Percentiles rank a stretch among this genome's conserved stretches.
Conservation (phyloP, 30 jellyfish, hydroid and myxozoan genomes). For the Chrysaora quinquecirrha region DNA sequence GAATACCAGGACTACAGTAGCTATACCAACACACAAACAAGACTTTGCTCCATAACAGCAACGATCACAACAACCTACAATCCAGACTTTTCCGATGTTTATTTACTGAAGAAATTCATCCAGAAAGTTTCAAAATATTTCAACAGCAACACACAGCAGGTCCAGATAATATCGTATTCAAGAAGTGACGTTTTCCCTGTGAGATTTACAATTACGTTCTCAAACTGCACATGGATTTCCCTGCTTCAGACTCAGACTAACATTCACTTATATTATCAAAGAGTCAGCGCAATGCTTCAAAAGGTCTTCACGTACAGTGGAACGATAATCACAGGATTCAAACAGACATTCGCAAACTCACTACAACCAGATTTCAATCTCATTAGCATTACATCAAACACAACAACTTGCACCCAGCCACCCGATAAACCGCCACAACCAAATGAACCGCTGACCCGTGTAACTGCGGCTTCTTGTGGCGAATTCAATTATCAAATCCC, state of each 20-base stretch:
- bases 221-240: slow-evolving; percentile 70
- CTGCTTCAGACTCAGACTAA: slow-evolving; percentile 6
- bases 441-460: slow-evolving; percentile 4
- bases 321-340: slow-evolving; percentile 1
- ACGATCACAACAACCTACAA: slow-evolving; percentile 29
- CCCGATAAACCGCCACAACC: slow-evolving; percentile 55
- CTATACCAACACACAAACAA: background rate
- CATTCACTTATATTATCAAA: slow-evolving; percentile 35
- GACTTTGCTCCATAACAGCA: slow-evolving; percentile 39
- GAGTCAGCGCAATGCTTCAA: slow-evolving; percentile 29
- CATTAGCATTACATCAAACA: background rate
- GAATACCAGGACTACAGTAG: slow-evolving; percentile 18
- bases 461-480: slow-evolving; percentile 55
- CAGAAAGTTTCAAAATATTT: slow-evolving; percentile 23
- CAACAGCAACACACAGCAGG: slow-evolving; percentile 3
- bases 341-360: slow-evolving; percentile 34
- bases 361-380: slow-evolving; percentile 65
- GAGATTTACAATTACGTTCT: slow-evolving; percentile 33
- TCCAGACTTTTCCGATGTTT: slow-evolving; percentile 46
- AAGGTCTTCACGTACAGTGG: slow-evolving; percentile 38
- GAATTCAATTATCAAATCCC: slow-evolving; percentile 61
- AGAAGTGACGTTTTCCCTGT: slow-evolving; percentile 3
- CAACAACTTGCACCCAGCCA: slow-evolving; percentile 41
- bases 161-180: slow-evolving; percentile 45
- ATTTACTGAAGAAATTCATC: slow-evolving; percentile 47